A percentile compares a stretch with the other conserved stretches of the same genome.
Evolutionary conservation across 2,888 invertebrate species (phyloP).

Genomic region (Spicauda simplicius): DNA sequence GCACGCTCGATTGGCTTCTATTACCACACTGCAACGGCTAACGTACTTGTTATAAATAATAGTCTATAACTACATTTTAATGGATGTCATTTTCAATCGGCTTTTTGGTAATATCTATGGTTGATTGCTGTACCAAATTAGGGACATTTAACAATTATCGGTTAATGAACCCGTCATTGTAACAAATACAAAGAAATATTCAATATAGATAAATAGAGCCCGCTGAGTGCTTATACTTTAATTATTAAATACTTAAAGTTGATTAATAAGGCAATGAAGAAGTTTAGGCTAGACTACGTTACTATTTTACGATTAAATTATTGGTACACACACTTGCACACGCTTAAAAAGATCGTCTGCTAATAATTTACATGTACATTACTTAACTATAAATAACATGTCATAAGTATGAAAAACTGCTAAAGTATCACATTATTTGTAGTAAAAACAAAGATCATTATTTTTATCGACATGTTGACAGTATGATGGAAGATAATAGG

Average conservation of each 20-base stretch:
- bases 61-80: slow-evolving; percentile 17
- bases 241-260: too few relatives aligned
- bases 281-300: too few relatives aligned
- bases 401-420: neutral
- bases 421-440: neutral
- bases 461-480: slow-evolving; percentile 16
- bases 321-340: too few relatives aligned
- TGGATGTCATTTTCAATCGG: slow-evolving; percentile 5
- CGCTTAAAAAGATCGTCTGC: too few relatives aligned
- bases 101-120: neutral
- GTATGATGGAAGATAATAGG: slow-evolving; percentile 12
- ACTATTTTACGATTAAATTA: too few relatives aligned
- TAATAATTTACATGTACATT: neutral
- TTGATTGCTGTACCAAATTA: slow-evolving; percentile 14
- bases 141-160: neutral
- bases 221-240: too few relatives aligned
- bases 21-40: slow-evolving; percentile 2
- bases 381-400: neutral
- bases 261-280: too few relatives aligned
- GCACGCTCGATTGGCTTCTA: slow-evolving; percentile 6
- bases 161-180: neutral
- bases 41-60: slow-evolving; percentile 3
- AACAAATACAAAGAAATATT: neutral
- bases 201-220: neutral
- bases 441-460: slow-evolving; percentile 1